A percentile compares a stretch with the other conserved stretches of the same genome.
These are phyloP conservation scores for Sinocyclocheilus anophthalmus DNA, from an alignment of 2,113 vertebrate genomes.

Conservation along the genomic window DNA sequence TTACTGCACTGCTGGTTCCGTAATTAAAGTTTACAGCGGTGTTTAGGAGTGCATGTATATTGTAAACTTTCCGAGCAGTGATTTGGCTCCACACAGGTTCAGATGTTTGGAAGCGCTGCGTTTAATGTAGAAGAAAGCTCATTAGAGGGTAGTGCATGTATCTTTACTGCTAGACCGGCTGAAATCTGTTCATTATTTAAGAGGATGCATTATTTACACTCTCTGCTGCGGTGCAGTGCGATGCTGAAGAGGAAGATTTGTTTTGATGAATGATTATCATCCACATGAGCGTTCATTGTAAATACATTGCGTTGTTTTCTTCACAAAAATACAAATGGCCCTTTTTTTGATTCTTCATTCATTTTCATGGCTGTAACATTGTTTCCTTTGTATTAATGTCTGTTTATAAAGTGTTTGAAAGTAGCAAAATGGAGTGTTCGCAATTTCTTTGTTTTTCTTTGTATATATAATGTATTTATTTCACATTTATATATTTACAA, in stretches of 20 bases:
- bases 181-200: slow-evolving; percentile 43
- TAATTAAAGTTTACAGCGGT: slow-evolving; percentile 30
- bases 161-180: slow-evolving; percentile 21
- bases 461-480: too few relatives aligned
- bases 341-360: neutral
- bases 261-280: slow-evolving; percentile 26
- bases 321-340: neutral
- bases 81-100: slow-evolving; percentile 14
- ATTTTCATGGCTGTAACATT: neutral
- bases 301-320: neutral
- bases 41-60: slow-evolving; percentile 33
- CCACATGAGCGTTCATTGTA: slow-evolving; percentile 10
- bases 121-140: slow-evolving; percentile 37
- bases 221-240: neutral
- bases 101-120: slow-evolving; percentile 2
- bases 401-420: neutral
- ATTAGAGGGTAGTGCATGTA: slow-evolving; percentile 8
- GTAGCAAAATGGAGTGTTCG: neutral
- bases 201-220: slow-evolving; percentile 18
- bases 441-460: too few relatives aligned
- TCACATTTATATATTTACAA: too few relatives aligned
- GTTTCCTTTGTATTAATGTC: neutral
- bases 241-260: slow-evolving; percentile 19
- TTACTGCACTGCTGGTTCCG: neutral
- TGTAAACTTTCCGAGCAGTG: slow-evolving; percentile 24